A percentile compares a stretch with the other conserved stretches of the same genome.
Conservation (phyloP, 2,888 invertebrate species). For the Parapristionchus giblindavisi region DNA sequence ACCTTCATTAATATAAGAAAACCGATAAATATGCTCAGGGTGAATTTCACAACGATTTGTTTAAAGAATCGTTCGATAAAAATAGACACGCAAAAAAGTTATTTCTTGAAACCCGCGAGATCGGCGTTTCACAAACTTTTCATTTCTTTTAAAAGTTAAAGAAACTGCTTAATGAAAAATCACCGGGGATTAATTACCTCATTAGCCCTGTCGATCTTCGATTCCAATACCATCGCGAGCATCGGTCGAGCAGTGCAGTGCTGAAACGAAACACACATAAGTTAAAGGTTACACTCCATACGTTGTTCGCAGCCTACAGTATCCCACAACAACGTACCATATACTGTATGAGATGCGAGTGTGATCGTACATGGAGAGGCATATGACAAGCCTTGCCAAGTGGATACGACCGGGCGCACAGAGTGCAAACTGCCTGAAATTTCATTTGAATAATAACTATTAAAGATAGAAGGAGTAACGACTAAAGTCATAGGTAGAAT, state of each 20-base stretch:
- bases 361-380: conserved; percentile 45
- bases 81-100: no score
- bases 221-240: conserved; percentile 26
- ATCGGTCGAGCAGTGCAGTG: conserved; percentile 26
- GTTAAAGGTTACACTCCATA: conserved; percentile 1
- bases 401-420: conserved; percentile 45
- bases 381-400: conserved; percentile 21
- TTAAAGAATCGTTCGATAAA: no score
- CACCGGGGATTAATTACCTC: conserved; percentile 32
- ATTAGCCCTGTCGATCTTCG: conserved; percentile 24
- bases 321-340: conserved; percentile 44
- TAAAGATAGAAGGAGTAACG: no score
- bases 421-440: conserved; percentile 44
- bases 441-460: not conserved
- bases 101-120: no score
- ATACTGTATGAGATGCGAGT: conserved; percentile 48
- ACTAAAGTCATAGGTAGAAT: no score
- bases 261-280: conserved; percentile 17
- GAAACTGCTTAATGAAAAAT: not conserved
- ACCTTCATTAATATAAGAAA: not conserved
- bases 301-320: not conserved
- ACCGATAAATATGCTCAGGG: no score
- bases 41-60: no score
- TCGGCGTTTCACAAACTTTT: no score
- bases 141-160: no score